A percentile compares a stretch with the other conserved stretches of the same genome.
phyloP scores from a whole-genome alignment of 2,113 vertebrate species.

The Oceanodroma tethys region DNA sequence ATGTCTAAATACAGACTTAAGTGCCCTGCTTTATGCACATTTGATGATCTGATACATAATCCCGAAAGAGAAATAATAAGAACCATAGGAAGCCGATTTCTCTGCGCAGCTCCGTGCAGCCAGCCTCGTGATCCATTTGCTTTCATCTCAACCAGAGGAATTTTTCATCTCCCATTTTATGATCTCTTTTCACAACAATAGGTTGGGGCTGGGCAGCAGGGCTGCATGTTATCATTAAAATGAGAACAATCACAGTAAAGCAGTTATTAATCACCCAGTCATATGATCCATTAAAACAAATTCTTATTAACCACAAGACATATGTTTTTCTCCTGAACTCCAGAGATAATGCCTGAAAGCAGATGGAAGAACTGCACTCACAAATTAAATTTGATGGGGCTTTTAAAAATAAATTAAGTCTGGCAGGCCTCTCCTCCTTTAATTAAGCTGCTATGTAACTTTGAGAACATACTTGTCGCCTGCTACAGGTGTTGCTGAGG shows the following conservation, averaged over 20 bases:
- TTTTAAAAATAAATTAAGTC: constrained; percentile 62
- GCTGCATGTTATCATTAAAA: constrained; percentile 35
- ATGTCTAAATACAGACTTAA: neutral
- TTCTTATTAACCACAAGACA: constrained; percentile 64
- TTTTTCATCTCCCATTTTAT: constrained; percentile 62
- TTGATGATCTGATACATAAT: neutral
- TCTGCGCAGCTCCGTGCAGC: neutral
- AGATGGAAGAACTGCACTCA: constrained; percentile 46
- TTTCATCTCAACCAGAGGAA: constrained; percentile 67
- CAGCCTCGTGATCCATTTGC: constrained; percentile 45
- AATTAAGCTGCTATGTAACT: constrained; percentile 42
- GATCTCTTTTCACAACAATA: neutral
- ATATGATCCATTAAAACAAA: constrained; percentile 63
- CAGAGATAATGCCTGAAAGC: constrained; percentile 64
- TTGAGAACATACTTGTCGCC: neutral
- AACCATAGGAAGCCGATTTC: neutral
- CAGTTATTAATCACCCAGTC: constrained; percentile 68
- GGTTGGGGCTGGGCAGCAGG: neutral
- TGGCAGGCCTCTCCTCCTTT: constrained; percentile 24
- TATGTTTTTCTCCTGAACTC: constrained; percentile 67
- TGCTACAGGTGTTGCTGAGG: neutral
- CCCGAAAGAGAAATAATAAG: constrained; percentile 25
- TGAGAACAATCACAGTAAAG: constrained; percentile 56
- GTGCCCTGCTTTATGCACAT: neutral
- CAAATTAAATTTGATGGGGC: constrained; percentile 59